Percentiles rank a stretch among this genome's conserved stretches.
These are phyloP conservation scores for Caenorhabditis japonica DNA, from an alignment of 2,888 invertebrate species.

Conservation along the genomic window DNA sequence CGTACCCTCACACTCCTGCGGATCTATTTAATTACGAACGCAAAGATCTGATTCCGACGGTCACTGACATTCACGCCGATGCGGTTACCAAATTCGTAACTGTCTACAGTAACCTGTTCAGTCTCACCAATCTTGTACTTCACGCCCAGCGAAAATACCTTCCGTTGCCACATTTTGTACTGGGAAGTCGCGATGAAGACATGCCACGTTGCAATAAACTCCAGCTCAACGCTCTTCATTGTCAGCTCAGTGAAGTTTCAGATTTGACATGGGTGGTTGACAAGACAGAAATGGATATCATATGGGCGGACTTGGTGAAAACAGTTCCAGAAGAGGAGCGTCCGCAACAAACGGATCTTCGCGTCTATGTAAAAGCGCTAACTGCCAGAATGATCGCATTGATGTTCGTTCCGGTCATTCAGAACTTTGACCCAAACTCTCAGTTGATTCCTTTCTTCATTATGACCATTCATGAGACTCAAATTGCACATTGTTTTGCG, in stretches of 20 bases:
- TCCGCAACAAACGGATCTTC: background rate
- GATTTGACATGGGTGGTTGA: constrained; percentile 37
- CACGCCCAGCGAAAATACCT: constrained; percentile 28
- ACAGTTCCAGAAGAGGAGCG: constrained; percentile 2
- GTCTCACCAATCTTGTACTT: constrained; percentile 23
- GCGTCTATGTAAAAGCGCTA: constrained; percentile 32
- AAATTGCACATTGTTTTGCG: constrained; percentile 42
- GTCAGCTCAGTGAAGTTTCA: constrained; percentile 24
- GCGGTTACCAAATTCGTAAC: constrained; percentile 31
- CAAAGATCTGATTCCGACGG: constrained; percentile 4
- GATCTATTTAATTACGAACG: background rate
- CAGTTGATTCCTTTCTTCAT: constrained; percentile 34
- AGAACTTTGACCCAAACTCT: constrained; percentile 10
- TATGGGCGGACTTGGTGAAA: constrained; percentile 25
- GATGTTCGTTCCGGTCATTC: constrained; percentile 26
- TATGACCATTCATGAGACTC: constrained; percentile 32
- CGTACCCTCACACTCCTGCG: constrained; percentile 5
- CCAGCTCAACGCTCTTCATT: constrained; percentile 24
- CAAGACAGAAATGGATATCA: constrained; percentile 16
- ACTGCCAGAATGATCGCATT: constrained; percentile 16
- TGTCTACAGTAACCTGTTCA: constrained; percentile 34
- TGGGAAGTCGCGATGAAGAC: constrained; percentile 5
- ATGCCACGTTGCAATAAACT: constrained; percentile 22
- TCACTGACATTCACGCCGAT: constrained; percentile 34
- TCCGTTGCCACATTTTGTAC: constrained; percentile 29